A percentile compares a stretch with the other conserved stretches of the same genome.
phyloP scores from a whole-genome alignment of 2,797 vertebrate species.

The Sebastes minor region DNA sequence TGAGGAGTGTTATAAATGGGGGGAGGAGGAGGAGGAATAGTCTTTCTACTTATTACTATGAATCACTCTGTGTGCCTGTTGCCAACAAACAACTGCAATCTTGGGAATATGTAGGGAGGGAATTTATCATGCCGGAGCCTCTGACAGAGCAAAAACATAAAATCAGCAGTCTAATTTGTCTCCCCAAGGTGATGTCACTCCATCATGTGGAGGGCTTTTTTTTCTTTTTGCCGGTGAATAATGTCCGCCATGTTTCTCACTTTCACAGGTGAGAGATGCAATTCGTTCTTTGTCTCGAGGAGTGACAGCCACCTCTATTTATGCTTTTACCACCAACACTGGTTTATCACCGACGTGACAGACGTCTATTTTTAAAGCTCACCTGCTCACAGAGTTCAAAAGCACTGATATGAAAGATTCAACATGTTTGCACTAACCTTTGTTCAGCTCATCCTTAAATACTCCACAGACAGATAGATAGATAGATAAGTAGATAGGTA shows the following conservation, averaged over 20 bases:
- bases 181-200: constrained; percentile 78
- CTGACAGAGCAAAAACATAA: constrained; percentile 78
- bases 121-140: constrained; percentile 75
- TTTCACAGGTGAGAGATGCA: constrained; percentile 63
- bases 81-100: constrained; percentile 79
- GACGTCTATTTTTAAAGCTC: constrained; percentile 35
- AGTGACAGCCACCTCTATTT: constrained; percentile 49
- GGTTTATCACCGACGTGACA: constrained; percentile 42
- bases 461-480: neutral
- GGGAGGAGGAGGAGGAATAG: constrained; percentile 50
- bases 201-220: constrained; percentile 69
- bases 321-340: constrained; percentile 46
- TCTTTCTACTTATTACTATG: constrained; percentile 64
- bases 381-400: constrained; percentile 7
- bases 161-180: constrained; percentile 78
- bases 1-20: constrained; percentile 49
- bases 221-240: constrained; percentile 64
- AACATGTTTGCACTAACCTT: constrained; percentile 2
- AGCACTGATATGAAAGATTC: neutral
- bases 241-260: constrained; percentile 64
- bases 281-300: constrained; percentile 48
- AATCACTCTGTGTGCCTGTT: constrained; percentile 72
- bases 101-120: constrained; percentile 61
- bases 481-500: neutral
- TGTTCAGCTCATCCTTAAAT: neutral